Percentiles rank a stretch among this genome's conserved stretches.
Evolutionary conservation across 2,113 vertebrate species (phyloP).

Genomic region (Girardinichthys multiradiatus): DNA sequence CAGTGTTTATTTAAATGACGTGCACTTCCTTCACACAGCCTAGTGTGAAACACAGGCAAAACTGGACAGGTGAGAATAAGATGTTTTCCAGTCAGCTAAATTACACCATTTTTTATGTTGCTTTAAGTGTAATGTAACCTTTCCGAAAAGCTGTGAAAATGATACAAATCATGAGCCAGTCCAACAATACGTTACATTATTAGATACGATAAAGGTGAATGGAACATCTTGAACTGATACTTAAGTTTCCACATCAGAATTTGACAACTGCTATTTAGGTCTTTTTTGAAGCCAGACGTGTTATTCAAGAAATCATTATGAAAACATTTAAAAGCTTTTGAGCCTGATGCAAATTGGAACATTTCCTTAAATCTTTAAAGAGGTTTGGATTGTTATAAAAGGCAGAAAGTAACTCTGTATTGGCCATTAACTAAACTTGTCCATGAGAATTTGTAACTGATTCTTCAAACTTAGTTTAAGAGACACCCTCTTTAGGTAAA

Average conservation of each 20-base stretch:
- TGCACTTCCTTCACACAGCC: neutral
- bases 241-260: neutral
- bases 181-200: neutral
- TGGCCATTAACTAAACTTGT: too few species aligned
- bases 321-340: neutral
- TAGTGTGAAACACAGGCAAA: neutral
- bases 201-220: neutral
- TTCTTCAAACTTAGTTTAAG: neutral
- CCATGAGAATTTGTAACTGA: too few species aligned
- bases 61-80: neutral
- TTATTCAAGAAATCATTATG: neutral
- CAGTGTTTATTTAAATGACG: constrained; percentile 1
- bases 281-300: neutral
- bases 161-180: neutral
- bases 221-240: neutral
- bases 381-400: neutral
- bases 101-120: neutral
- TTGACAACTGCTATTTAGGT: neutral
- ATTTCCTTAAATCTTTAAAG: neutral
- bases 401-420: too few species aligned
- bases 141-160: neutral
- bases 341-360: neutral
- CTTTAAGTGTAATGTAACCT: neutral
- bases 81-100: neutral
- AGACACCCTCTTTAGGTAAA: neutral